These are phyloP conservation scores for Drosophila mayri DNA, from an alignment of 1,140 invertebrate species.

Conservation along the genomic window DNA sequence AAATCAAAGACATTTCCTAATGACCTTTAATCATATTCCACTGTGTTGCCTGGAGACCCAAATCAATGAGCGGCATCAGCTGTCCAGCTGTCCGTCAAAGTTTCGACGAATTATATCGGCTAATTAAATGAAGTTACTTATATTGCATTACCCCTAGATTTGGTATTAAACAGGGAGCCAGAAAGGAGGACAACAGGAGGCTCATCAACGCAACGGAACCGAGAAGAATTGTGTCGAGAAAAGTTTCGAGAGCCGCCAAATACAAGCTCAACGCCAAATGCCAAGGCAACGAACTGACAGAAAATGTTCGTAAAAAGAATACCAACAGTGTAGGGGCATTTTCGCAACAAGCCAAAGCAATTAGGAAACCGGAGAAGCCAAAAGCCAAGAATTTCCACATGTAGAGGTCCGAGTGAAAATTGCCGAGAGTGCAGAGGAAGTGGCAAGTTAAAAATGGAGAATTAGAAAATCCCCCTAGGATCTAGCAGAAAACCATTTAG, in stretches of 20 bases:
- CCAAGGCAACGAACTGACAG: constrained; percentile 5
- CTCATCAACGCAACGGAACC: neutral
- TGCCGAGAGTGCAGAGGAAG: constrained; percentile 1
- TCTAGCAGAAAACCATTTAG: constrained; percentile 1
- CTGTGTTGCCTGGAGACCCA: constrained; percentile 10
- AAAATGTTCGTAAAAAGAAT: constrained; percentile 24
- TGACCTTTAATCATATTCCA: constrained; percentile 34
- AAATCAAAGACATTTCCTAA: constrained; percentile 17
- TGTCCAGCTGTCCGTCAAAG: constrained; percentile 36
- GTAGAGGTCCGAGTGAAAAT: constrained; percentile 19
- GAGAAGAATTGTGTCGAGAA: constrained; percentile 22
- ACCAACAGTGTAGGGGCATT: neutral
- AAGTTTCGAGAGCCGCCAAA: constrained; percentile 28
- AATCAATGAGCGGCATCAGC: constrained; percentile 25
- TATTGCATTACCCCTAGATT: constrained; percentile 1
- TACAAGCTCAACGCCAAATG: constrained; percentile 6
- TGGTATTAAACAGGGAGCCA: neutral
- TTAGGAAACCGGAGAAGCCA: constrained; percentile 31
- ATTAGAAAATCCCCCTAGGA: constrained; percentile 13
- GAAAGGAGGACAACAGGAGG: too few relatives aligned
- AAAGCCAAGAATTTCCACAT: constrained; percentile 16
- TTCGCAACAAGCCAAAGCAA: constrained; percentile 29
- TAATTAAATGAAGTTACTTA: constrained; percentile 27
- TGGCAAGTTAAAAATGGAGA: constrained; percentile 22
- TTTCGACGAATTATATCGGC: constrained; percentile 17